These are phyloP conservation scores for Mesitornis unicolor DNA, from an alignment of 2,113 vertebrate species.

Conservation along the genomic window DNA sequence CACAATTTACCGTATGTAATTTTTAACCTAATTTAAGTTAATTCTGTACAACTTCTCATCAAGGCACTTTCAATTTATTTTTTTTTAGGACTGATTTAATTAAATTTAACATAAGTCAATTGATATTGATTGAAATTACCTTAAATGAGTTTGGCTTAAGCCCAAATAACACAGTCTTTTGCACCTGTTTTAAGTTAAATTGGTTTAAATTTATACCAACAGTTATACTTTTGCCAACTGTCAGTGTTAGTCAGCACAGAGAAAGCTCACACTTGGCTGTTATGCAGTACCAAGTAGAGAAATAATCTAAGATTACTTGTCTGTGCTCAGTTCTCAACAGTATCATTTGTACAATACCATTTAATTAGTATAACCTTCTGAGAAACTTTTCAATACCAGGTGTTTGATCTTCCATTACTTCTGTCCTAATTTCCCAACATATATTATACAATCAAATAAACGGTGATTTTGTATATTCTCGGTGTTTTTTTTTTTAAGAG, in stretches of 20 bases:
- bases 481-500: neutral
- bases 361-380: neutral
- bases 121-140: slow-evolving; percentile 63
- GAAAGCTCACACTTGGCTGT: neutral
- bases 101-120: slow-evolving; percentile 49
- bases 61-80: neutral
- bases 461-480: neutral
- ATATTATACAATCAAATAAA: neutral
- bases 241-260: neutral
- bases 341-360: neutral
- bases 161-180: slow-evolving; percentile 36
- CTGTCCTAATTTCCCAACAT: neutral
- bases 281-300: neutral
- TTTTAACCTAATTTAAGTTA: slow-evolving; percentile 49
- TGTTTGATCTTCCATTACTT: neutral
- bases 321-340: neutral
- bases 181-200: slow-evolving; percentile 55
- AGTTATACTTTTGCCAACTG: neutral
- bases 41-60: slow-evolving; percentile 8
- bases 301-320: neutral
- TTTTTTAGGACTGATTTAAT: slow-evolving; percentile 26
- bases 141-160: slow-evolving; percentile 53
- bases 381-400: neutral
- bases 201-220: slow-evolving; percentile 34
- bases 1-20: slow-evolving; percentile 12